phyloP scores from a whole-genome alignment of 2,888 invertebrate species.

The Hydraecia micacea region DNA sequence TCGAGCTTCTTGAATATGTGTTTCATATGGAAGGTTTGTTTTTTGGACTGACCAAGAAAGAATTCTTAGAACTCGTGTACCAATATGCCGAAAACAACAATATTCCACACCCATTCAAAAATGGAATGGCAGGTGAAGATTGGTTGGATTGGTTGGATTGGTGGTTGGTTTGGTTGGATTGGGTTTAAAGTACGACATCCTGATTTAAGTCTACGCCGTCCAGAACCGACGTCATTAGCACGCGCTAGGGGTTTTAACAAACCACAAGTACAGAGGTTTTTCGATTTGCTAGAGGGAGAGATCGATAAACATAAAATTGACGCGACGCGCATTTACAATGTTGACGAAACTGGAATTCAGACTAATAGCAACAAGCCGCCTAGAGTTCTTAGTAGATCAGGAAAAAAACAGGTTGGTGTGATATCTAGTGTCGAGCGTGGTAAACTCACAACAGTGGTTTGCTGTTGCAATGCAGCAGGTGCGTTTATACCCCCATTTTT shows the following conservation, averaged over 20 bases:
- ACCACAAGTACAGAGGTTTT: slow-evolving; percentile 17
- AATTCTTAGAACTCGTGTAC: slow-evolving; percentile 10
- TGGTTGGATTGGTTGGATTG: neutral
- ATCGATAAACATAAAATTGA: slow-evolving; percentile 11
- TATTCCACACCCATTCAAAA: slow-evolving; percentile 17
- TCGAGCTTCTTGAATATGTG: neutral
- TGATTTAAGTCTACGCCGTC: neutral
- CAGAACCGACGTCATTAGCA: slow-evolving; percentile 13
- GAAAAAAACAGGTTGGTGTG: slow-evolving; percentile 68
- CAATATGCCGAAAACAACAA: slow-evolving; percentile 9
- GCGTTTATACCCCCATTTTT: slow-evolving; percentile 70
- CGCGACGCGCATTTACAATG: neutral
- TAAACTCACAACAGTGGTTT: slow-evolving; percentile 58
- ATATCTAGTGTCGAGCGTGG: slow-evolving; percentile 64
- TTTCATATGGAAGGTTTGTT: neutral
- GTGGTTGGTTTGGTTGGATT: no score
- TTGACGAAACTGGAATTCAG: slow-evolving; percentile 6
- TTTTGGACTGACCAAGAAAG: neutral
- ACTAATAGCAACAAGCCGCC: slow-evolving; percentile 9
- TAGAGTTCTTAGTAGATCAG: slow-evolving; percentile 26
- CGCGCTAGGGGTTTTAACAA: slow-evolving; percentile 19
- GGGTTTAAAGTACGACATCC: slow-evolving; percentile 9
- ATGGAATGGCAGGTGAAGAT: slow-evolving; percentile 1
- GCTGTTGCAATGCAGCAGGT: slow-evolving; percentile 65
- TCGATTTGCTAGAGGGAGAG: slow-evolving; percentile 5